phyloP scores from a whole-genome alignment of 2,797 vertebrate species.

The Oreochromis mossambicus region DNA sequence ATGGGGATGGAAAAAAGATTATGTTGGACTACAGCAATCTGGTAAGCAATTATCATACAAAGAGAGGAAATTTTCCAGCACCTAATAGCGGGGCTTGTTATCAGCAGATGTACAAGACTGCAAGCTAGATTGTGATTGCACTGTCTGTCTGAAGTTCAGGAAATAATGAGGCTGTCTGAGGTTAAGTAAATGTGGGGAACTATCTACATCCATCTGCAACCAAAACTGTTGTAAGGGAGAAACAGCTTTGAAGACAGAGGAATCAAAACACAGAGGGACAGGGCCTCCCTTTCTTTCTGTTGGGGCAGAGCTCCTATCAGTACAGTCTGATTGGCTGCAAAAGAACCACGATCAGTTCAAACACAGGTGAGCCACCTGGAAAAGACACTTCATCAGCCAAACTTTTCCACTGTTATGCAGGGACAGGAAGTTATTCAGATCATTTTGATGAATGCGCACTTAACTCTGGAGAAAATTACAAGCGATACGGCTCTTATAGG shows the following conservation, averaged over 20 bases:
- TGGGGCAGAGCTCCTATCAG: constrained; percentile 36
- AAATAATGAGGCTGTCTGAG: constrained; percentile 51
- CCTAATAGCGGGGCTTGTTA: constrained; percentile 52
- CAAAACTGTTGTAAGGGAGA: constrained; percentile 6
- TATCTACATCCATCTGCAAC: constrained; percentile 48
- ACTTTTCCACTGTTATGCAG: not conserved
- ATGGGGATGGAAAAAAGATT: constrained; percentile 46
- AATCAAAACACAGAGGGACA: constrained; percentile 4
- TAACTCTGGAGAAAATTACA: not conserved
- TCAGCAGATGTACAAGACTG: constrained; percentile 54
- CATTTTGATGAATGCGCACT: not conserved
- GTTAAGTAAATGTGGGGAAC: constrained; percentile 48
- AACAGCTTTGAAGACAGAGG: constrained; percentile 34
- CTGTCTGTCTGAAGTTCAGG: constrained; percentile 39
- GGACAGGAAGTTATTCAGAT: not conserved
- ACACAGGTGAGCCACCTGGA: constrained; percentile 10
- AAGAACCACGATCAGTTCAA: constrained; percentile 4
- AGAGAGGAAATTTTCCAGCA: constrained; percentile 30
- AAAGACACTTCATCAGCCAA: not conserved
- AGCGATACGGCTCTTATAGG: not conserved
- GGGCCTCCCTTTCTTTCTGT: constrained; percentile 32
- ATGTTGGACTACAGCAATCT: constrained; percentile 33
- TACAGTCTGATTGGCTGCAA: constrained; percentile 11
- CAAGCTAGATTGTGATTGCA: constrained; percentile 36
- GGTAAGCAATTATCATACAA: constrained; percentile 46